These are phyloP conservation scores for Neolamprologus devosi DNA, from an alignment of 2,113 vertebrate genomes.

Conservation along the genomic window DNA sequence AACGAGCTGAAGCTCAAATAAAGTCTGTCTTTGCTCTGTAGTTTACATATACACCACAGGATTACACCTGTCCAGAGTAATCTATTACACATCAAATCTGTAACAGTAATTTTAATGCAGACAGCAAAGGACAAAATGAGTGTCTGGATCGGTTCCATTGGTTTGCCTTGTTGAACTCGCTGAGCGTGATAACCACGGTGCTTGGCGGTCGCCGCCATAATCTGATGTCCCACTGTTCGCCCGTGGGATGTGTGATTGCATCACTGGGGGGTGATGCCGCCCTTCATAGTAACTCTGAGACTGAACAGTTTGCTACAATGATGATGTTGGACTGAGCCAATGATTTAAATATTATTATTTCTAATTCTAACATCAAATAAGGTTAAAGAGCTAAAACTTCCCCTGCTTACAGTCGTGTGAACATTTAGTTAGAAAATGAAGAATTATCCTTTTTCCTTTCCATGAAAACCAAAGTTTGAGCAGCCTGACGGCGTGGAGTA, in stretches of 20 bases:
- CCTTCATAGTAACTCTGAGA: not conserved
- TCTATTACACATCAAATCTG: not conserved
- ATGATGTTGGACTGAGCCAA: not conserved
- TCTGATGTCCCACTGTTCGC: too few species aligned
- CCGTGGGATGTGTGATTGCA: not conserved
- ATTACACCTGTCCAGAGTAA: not conserved
- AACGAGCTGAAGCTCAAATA: not conserved
- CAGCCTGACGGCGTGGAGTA: not conserved
- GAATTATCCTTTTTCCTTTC: not conserved
- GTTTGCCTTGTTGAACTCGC: not conserved
- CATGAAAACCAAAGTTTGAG: not conserved
- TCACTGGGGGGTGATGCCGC: not conserved
- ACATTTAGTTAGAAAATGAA: not conserved
- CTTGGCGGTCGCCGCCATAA: not conserved
- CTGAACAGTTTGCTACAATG: not conserved
- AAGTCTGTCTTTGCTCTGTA: not conserved
- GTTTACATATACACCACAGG: not conserved
- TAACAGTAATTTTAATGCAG: not conserved
- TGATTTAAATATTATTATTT: not conserved
- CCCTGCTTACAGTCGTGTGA: not conserved
- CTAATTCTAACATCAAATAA: not conserved
- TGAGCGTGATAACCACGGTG: not conserved
- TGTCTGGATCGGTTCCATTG: too few species aligned
- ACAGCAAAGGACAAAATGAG: rapidly evolving
- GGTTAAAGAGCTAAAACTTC: not conserved